These are phyloP conservation scores for Alouatta palliata DNA, from an alignment of 2,113 vertebrate species.

Conservation along the genomic window DNA sequence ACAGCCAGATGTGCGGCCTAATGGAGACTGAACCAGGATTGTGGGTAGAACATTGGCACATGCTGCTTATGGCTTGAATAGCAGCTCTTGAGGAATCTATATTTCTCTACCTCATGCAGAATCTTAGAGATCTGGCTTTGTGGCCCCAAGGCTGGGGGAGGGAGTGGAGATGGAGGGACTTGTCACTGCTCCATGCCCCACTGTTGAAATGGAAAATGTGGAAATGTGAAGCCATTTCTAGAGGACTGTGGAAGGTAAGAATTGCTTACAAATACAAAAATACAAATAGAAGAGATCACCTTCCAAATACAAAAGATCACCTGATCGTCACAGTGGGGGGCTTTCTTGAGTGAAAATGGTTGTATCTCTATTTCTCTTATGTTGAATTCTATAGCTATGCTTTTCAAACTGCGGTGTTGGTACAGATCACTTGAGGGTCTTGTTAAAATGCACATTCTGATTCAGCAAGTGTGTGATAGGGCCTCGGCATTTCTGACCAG, in stretches of 20 bases:
- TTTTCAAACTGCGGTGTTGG: not conserved
- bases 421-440: not conserved
- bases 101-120: slow-evolving; percentile 30
- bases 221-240: not conserved
- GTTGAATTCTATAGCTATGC: not conserved
- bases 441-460: not conserved
- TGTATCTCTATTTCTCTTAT: not conserved
- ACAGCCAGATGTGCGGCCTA: slow-evolving; percentile 84
- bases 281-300: not conserved
- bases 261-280: not conserved
- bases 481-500: not conserved
- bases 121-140: slow-evolving; percentile 63
- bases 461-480: not conserved
- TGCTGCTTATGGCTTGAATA: slow-evolving; percentile 60
- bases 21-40: slow-evolving; percentile 79
- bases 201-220: slow-evolving; percentile 41
- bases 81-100: slow-evolving; percentile 71
- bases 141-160: slow-evolving; percentile 20
- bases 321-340: not conserved
- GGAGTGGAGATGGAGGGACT: slow-evolving; percentile 65
- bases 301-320: not conserved
- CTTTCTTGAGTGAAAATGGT: not conserved
- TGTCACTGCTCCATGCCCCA: slow-evolving; percentile 68
- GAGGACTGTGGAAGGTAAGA: not conserved
- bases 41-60: slow-evolving; percentile 76